Base-by-base conservation (phyloP, 2,113 vertebrate genomes). In the Bubalus kerabau region DNA sequence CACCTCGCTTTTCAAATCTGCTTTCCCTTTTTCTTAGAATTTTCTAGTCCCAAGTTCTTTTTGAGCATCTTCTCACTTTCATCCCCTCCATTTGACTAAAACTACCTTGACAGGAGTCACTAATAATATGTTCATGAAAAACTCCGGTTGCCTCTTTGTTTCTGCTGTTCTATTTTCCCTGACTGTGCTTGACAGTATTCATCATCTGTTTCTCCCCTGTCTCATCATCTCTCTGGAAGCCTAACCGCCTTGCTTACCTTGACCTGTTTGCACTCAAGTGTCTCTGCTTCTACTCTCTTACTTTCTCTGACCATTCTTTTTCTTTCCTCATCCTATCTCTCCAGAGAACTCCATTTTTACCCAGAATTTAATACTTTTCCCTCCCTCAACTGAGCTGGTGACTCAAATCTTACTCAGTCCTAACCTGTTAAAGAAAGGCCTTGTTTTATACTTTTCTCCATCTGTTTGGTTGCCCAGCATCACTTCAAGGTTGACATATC, bases 351-450 rank as follows among this genome's bases (percentile, higher is more conserved):
- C 64, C 56, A 15, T 92, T 90, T 74, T 36, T 52, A 19, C n/a
- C 43, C n/a, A 78, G 90, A 32, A 67, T 88, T 88, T 56, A 88
- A 56, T 54, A 0, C 10, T 40, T 48, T n/a, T 17, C 78, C n/a
- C 8, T 76, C 9, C 19, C 28, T 28, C 6, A 84, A 19, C 13
- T 3, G 32, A 93, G 52, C 17, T 19, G 28, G 5, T 78, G 85
- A 92, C 16, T 91, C 85, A 95, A 93, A 21, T 40, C 14, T 87
- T 64, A 52, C 46, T 87, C 76, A 81, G 81, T 30, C 64, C 64
- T 92, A 94, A 89, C 57, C 67, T 92, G 28, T 40, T 46, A 74
- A 84, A 96, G 84, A 90, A 83, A 88, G 81, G 36, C 21, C 67
- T 74, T 2, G 10, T 52, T 84, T 91, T 32, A 56, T 36, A 46